Evolutionary conservation across 2,888 invertebrate species (phyloP), one percentile per base, ranked within the genome.

Genomic region (Cepaea hortensis): DNA sequence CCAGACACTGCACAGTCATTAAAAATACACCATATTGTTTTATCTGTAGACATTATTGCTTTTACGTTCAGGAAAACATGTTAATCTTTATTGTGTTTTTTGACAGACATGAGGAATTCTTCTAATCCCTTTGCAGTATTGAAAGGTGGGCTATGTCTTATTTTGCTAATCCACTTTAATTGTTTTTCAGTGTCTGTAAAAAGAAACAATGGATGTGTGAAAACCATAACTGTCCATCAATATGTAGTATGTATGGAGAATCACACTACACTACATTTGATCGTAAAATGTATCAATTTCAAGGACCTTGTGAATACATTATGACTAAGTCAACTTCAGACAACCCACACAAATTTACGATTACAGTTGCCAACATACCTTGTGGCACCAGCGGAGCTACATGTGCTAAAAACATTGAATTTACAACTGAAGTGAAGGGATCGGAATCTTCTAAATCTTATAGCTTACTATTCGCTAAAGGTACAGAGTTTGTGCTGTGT

Each of bases 211-310:
- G 98, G 98, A 95, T 96, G 20, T 98, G 98, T 92, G 96, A 96
- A 0, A 95, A 96, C 35, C 95, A 96, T 82, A 95, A 96, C 48
- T 94, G 94, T 85, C 96, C 97, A 1, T 97, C 97, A 1, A 96
- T 96, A 4, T 98, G 98, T 93, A 95, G 96, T 23, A 96, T 97
- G 0, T 98, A 97, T 97, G 98, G 98, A 3, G 98, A 98, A 94
- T 97, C 98, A 0, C 98, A 98, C 94, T 96, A 97, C 93, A 96
- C 96, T 91, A 97, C 97, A 0, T 98, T 97, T 94, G 98, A 98
- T 95, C 97, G 97, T 0, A 96, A 96, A 7, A 95, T 96, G 85
- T 98, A 96, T 93, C 97, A 98, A 93, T 98, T 97, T 94, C 97
- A 98, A 77, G 98, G 98, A 0, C 96, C 96, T 87, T 98, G 98